These are phyloP conservation scores for Elgaria multicarinata DNA, from an alignment of 2,113 vertebrate genomes.

Conservation along the genomic window DNA sequence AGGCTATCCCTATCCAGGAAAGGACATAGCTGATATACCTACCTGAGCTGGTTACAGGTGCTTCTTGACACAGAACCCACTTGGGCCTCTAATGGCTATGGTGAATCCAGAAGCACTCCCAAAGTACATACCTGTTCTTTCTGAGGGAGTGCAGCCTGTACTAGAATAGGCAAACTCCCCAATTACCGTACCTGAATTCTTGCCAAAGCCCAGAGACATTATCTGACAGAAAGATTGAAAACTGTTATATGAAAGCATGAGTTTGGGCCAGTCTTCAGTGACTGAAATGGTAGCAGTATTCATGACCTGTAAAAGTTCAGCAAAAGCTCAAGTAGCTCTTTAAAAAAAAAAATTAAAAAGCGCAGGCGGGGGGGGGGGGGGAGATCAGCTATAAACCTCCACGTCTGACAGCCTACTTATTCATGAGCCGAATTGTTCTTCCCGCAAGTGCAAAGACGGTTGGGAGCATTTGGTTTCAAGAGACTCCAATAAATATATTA, in stretches of 20 bases:
- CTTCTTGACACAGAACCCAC: too few species aligned
- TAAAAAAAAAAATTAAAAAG: neutral
- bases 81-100: too few species aligned
- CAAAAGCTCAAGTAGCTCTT: neutral
- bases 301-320: constrained; percentile 3
- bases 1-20: too few species aligned
- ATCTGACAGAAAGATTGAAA: neutral
- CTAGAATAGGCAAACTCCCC: too few species aligned
- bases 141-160: too few species aligned
- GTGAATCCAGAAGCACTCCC: too few species aligned
- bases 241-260: neutral
- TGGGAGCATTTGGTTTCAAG: constrained; percentile 15
- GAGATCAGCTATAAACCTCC: neutral
- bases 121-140: too few species aligned
- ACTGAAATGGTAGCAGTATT: neutral
- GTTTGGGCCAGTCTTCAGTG: neutral
- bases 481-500: constrained; percentile 7
- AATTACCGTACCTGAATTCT: neutral
- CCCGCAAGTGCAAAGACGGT: constrained; percentile 20
- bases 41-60: too few species aligned
- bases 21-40: too few species aligned
- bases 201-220: neutral
- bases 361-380: neutral
- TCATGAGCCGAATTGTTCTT: constrained; percentile 16
- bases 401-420: neutral